Conservation (phyloP, 2,888 invertebrate species). For the Cremastinae sp. region DNA sequence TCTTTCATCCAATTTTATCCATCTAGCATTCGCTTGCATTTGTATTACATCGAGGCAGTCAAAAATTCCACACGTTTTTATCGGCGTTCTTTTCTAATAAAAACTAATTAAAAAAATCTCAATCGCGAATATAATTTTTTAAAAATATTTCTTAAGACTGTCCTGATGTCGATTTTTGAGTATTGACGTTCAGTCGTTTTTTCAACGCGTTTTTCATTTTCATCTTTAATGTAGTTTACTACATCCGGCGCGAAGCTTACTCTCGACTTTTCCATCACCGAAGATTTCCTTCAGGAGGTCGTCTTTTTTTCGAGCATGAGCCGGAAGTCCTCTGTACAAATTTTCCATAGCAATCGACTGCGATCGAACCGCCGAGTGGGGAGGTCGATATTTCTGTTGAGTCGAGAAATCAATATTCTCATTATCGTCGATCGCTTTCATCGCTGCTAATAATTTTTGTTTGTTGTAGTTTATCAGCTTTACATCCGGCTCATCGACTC, state of each 20-base stretch:
- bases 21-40: not conserved
- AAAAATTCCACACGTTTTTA: not conserved
- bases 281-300: conserved; percentile 74
- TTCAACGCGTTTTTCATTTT: not conserved
- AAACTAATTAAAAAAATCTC: not conserved
- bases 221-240: conserved; percentile 69
- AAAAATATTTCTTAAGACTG: not conserved
- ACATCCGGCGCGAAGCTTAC: conserved; percentile 67
- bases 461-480: conserved; percentile 79
- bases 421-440: conserved; percentile 84
- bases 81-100: not conserved
- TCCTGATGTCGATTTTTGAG: not conserved
- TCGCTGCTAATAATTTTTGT: conserved; percentile 83
- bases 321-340: conserved; percentile 74
- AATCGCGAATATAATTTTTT: not conserved
- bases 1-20: conserved; percentile 14
- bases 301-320: conserved; percentile 71
- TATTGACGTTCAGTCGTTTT: conserved; percentile 5
- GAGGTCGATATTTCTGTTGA: conserved; percentile 66
- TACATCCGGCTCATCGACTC: conserved; percentile 33
- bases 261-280: conserved; percentile 68
- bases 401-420: conserved; percentile 74
- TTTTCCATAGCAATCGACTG: conserved; percentile 73
- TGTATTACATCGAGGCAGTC: not conserved
- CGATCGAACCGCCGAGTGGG: conserved; percentile 63